Base-by-base conservation (phyloP, 2,797 vertebrate species). In the Sebastiscus albofasciatus region DNA sequence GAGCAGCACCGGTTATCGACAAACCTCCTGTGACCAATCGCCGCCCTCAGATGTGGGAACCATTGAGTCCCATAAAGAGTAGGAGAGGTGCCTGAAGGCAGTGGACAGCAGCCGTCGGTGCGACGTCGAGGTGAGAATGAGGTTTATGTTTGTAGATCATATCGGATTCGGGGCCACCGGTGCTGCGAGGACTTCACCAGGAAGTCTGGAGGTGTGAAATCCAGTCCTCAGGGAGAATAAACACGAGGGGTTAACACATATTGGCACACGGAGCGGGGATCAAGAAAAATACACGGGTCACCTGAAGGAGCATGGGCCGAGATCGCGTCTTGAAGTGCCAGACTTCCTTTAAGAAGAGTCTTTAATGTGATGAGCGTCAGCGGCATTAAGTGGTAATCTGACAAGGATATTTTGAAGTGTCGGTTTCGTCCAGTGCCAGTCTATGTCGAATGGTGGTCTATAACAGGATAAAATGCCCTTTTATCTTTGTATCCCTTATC, bases 401-500 rank as follows among this genome's bases (percentile, higher is more conserved):
- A 92, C 82, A 52, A 67, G 72, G 86, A 77, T 87, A 72, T 89
- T 88, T 56, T 85, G 72, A 89, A 90, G 90, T 83, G 78, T 79
- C 9, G 62, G 82, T 80, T 88, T 88, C 7, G 62, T 77, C 87
- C 60, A 22, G 82, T 81, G 80, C 77, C 86, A 74, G 86, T 70
- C 82, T 66, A 62, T 77, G 64, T 73, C 55, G 62, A 93, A 87
- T 84, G 83, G 89, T 84, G 89, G 87, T 88, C 87, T 89, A 67
- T 68, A 83, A 84, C 67, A 39, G 84, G 87, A 85, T 86, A 85
- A 90, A 88, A 87, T 62, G 18, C 62, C 58, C 89, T 93, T 92
- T 94, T 89, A 94, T 93, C 90, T 90, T 82, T 72, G 81, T 73
- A 39, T 87, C 85, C 80, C 80, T 89, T 86, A 83, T 93, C 90